Evolutionary conservation across 2,113 vertebrate genomes (phyloP).

Genomic region (Antigone vipio): DNA sequence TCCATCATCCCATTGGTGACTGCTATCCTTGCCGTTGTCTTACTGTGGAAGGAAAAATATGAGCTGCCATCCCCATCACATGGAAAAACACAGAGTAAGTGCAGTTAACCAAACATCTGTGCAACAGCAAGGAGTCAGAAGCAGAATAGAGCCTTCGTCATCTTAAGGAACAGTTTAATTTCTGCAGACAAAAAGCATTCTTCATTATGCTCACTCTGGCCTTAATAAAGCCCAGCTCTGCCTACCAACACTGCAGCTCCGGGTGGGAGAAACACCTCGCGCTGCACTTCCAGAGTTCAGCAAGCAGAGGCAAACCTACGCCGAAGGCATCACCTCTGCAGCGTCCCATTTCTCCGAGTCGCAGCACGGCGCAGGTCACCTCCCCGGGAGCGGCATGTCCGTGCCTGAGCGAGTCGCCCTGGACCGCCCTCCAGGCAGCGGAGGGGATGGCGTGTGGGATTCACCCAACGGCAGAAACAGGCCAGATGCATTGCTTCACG

Average conservation of each 20-base stretch:
- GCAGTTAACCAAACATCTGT: not conserved
- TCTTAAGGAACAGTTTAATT: not conserved
- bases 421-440: not conserved
- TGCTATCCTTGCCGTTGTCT: not conserved
- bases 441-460: not conserved
- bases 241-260: not conserved
- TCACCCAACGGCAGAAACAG: not conserved
- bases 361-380: not conserved
- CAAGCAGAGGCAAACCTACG: not conserved
- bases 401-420: not conserved
- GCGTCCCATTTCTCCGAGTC: not conserved
- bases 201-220: not conserved
- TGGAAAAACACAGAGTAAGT: not conserved
- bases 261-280: not conserved
- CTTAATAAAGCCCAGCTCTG: not conserved
- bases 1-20: accelerated
- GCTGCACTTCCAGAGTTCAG: not conserved
- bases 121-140: not conserved
- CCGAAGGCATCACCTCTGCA: not conserved
- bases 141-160: not conserved
- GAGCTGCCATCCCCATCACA: not conserved
- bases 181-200: not conserved
- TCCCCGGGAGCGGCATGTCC: accelerated
- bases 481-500: not conserved
- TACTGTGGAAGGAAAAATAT: not conserved